Evolutionary conservation across 1,140 invertebrate species (phyloP).

Genomic region (Andrena cerasifolii): DNA sequence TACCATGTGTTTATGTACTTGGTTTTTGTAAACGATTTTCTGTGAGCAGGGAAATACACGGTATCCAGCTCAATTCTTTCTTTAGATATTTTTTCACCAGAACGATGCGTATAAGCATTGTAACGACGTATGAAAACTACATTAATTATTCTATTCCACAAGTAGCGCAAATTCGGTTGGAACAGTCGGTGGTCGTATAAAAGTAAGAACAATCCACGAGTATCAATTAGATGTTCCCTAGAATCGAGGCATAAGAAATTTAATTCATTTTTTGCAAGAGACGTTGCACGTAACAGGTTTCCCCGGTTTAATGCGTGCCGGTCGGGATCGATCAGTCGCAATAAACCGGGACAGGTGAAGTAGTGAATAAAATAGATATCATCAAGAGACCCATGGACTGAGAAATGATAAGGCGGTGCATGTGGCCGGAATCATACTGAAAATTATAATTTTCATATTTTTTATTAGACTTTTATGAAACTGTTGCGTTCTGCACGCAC

Average conservation of each 20-base stretch:
- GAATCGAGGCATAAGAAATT: constrained; percentile 26
- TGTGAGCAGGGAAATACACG: constrained; percentile 86
- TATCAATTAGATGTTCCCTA: constrained; percentile 87
- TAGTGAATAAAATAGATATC: too few relatives aligned
- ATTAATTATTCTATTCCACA: constrained; percentile 90
- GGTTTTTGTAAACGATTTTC: constrained; percentile 81
- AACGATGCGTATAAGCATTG: constrained; percentile 67
- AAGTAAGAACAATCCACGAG: constrained; percentile 87
- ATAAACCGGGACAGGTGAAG: too few relatives aligned
- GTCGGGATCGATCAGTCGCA: too few relatives aligned
- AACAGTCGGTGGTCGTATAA: constrained; percentile 87
- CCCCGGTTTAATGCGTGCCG: too few relatives aligned
- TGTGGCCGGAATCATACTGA: too few relatives aligned
- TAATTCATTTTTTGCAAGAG: constrained; percentile 1
- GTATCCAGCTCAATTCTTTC: constrained; percentile 85
- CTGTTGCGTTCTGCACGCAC: too few relatives aligned
- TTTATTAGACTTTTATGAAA: too few relatives aligned
- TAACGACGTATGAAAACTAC: constrained; percentile 87
- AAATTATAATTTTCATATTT: too few relatives aligned
- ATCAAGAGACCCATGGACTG: too few relatives aligned
- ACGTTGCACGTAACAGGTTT: too few relatives aligned
- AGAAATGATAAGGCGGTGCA: too few relatives aligned
- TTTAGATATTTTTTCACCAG: constrained; percentile 65
- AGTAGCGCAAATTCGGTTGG: constrained; percentile 85
- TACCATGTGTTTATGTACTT: constrained; percentile 86